Evolutionary conservation across 2,797 vertebrate species (phyloP), one percentile per base, ranked within the genome.

Genomic region (Argyrosomus regius): DNA sequence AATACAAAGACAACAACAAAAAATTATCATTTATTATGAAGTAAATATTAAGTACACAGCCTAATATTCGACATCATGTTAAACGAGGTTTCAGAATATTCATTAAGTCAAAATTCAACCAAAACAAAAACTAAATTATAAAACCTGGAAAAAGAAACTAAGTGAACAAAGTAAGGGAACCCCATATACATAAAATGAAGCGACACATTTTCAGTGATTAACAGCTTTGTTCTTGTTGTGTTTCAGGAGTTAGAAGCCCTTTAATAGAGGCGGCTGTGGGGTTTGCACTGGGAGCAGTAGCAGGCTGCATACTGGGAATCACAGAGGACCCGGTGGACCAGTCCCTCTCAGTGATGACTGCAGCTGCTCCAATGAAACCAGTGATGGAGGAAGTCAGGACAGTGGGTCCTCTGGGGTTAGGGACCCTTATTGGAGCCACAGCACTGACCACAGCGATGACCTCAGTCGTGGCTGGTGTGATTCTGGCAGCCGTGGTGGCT

Each of bases 361-460:
- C 83, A 43, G 83, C 77, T 3, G 64, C 58, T 28, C 81, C 81
- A 2, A 59, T 95, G 50, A 87, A 84, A 28, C 92, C 93, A 0
- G 16, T 95, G 61, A 70, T 84, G 43, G 90, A 93, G 2, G 93
- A 93, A 4, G 85, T 91, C 22, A 72, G 63, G 66, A 85, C 78
- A 1, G 86, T 95, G 52, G 94, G 95, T 6, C 77, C 94, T 26
- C 84, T 95, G 45, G 94, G 93, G 1, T 56, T 95, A 39, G 94
- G 94, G 6, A 89, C 87, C 17, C 90, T 95, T 0, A 58, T 95
- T 5, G 95, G 93, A 66, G 89, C 93, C 3, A 92, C 92, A 0
- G 92, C 93, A 0, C 77, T 95, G 49, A 93, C 93, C n/a, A 70
- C 81, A 5, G 86, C 92, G 0, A 93, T 94, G 90, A 93, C 92